phyloP scores from a whole-genome alignment of 2,888 invertebrate genomes.

The Magallana nippona region DNA sequence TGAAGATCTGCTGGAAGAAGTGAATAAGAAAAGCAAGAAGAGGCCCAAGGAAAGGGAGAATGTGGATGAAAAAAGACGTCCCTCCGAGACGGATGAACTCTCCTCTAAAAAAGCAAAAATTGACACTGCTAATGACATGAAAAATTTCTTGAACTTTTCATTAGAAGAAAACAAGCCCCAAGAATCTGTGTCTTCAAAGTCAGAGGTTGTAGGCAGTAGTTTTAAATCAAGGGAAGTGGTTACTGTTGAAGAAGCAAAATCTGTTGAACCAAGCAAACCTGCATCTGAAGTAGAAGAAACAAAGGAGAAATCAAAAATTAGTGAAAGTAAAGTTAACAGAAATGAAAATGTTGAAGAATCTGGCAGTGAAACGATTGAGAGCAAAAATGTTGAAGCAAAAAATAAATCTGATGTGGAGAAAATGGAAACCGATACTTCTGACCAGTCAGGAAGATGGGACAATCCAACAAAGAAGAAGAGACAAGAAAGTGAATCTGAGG shows the following conservation, averaged over 20 bases:
- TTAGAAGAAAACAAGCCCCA: conserved; percentile 28
- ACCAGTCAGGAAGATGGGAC: conserved; percentile 35
- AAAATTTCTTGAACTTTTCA: conserved; percentile 55
- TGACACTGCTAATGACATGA: conserved; percentile 59
- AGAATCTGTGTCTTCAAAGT: not conserved
- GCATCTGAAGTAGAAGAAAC: too few species aligned
- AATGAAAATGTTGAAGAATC: not conserved
- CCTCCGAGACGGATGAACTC: not conserved
- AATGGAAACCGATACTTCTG: not conserved
- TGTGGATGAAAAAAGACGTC: conserved; percentile 4
- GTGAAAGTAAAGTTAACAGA: too few species aligned
- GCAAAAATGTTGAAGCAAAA: not conserved
- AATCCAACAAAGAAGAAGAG: conserved; percentile 22
- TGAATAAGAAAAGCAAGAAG: conserved; percentile 33
- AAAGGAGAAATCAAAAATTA: too few species aligned
- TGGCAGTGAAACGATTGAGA: not conserved
- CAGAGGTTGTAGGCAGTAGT: not conserved
- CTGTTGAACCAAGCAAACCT: too few species aligned
- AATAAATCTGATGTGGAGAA: not conserved
- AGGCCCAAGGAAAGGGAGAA: not conserved
- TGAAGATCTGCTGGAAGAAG: not conserved
- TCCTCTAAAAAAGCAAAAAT: conserved; percentile 21
- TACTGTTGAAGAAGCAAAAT: too few species aligned
- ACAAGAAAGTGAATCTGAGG: conserved; percentile 35
- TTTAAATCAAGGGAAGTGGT: too few species aligned